A percentile compares a stretch with the other conserved stretches of the same genome.
Evolutionary conservation across 2,888 invertebrate species (phyloP).

Genomic region (Eristalis tenax): DNA sequence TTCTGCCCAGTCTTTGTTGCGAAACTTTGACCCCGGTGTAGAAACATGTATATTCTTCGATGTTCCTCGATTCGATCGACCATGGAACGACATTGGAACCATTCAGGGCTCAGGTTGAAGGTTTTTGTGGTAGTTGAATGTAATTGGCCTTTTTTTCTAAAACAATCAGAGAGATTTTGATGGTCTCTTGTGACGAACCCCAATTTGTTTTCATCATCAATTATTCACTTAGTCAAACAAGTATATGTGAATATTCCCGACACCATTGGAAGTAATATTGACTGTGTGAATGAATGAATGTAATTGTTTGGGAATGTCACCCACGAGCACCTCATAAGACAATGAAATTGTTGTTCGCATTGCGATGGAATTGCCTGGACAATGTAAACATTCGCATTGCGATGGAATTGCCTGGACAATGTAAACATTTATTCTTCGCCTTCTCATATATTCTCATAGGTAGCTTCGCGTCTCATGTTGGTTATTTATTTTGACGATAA

Average conservation of each 20-base stretch:
- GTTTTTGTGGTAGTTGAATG: too few relatives aligned
- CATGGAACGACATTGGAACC: too few relatives aligned
- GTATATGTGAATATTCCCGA: not conserved
- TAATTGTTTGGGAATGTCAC: not conserved
- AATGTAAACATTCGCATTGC: not conserved
- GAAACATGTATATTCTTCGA: too few relatives aligned
- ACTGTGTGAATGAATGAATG: not conserved
- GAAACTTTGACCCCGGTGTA: too few relatives aligned
- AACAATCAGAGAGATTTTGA: not conserved
- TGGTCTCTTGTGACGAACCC: not conserved
- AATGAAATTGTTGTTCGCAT: not conserved
- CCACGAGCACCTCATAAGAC: not conserved
- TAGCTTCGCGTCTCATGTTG: not conserved
- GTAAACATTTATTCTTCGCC: not conserved
- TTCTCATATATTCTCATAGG: not conserved
- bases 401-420: not conserved
- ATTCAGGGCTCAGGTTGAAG: too few relatives aligned
- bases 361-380: too few relatives aligned
- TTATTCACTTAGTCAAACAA: not conserved
- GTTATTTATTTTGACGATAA: not conserved
- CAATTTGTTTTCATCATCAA: not conserved
- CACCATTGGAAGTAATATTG: not conserved
- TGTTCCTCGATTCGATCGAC: too few relatives aligned
- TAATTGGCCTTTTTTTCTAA: not conserved
- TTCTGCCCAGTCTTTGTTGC: too few relatives aligned